Conservation (phyloP, 2,888 invertebrate genomes). For the Athrips mouffetella region DNA sequence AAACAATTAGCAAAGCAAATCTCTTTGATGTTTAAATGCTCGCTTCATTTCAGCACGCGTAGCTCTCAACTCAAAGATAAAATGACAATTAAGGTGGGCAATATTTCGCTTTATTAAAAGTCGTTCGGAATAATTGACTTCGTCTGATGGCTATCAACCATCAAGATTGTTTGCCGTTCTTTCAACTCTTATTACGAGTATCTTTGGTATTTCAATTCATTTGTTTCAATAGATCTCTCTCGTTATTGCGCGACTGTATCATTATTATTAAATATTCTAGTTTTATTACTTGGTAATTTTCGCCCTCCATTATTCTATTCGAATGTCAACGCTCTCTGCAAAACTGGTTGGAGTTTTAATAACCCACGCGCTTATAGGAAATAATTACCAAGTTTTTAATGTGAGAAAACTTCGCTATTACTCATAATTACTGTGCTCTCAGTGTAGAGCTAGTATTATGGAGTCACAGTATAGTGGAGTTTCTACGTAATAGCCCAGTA, state of each 20-base stretch:
- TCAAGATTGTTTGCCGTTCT: slow-evolving; percentile 5
- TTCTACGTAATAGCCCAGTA: neutral
- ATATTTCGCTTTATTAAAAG: neutral
- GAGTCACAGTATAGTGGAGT: neutral
- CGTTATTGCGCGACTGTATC: neutral
- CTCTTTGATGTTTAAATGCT: slow-evolving; percentile 26
- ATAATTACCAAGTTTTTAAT: slow-evolving; percentile 48
- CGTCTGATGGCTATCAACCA: neutral
- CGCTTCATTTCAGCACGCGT: slow-evolving; percentile 16
- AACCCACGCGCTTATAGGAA: slow-evolving; percentile 39
- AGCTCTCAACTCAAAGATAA: neutral
- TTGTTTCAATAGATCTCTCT: neutral
- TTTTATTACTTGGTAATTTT: neutral
- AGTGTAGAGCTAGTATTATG: neutral
- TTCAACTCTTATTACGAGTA: slow-evolving; percentile 6
- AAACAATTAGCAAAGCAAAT: slow-evolving; percentile 7
- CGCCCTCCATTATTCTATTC: slow-evolving; percentile 2
- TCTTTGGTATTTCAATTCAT: neutral
- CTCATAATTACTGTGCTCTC: slow-evolving; percentile 26
- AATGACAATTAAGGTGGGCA: slow-evolving; percentile 4
- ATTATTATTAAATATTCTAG: neutral
- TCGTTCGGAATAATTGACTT: slow-evolving; percentile 4
- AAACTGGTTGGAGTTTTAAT: slow-evolving; percentile 45
- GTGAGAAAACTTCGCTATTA: slow-evolving; percentile 46
- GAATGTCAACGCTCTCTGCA: slow-evolving; percentile 33